phyloP scores from a whole-genome alignment of 92 coral and sea anemone genomes.

The Epizoanthus stellaris region DNA sequence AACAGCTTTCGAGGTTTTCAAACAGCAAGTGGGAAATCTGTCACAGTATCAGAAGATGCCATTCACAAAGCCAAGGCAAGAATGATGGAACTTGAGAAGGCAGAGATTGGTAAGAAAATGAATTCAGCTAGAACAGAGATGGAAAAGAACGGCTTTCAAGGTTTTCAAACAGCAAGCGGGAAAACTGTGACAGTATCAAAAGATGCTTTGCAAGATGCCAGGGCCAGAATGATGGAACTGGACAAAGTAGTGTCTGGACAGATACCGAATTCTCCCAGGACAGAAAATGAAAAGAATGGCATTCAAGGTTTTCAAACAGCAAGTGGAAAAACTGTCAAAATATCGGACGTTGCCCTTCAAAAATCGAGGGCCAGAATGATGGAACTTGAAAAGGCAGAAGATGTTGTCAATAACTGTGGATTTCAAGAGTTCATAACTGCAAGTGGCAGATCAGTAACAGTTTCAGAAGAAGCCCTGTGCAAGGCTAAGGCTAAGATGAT shows the following conservation, averaged over 20 bases:
- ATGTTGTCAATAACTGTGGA: background rate
- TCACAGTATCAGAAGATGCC: slow-evolving; percentile 32
- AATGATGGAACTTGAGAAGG: background rate
- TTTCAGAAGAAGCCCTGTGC: slow-evolving; percentile 19
- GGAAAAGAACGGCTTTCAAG: background rate
- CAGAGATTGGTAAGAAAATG: background rate
- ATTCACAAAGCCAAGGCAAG: slow-evolving; percentile 35
- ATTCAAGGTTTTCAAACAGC: slow-evolving; percentile 24
- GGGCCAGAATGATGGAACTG: slow-evolving; percentile 9
- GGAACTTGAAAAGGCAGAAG: background rate
- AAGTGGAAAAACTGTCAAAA: slow-evolving; percentile 24
- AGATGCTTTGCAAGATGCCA: slow-evolving; percentile 52
- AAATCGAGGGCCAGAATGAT: slow-evolving; percentile 44
- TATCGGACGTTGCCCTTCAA: slow-evolving; percentile 46
- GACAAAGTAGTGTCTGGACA: slow-evolving; percentile 1
- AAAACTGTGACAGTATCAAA: slow-evolving; percentile 45
- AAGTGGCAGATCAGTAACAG: slow-evolving; percentile 23
- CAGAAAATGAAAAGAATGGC: background rate
- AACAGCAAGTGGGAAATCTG: slow-evolving; percentile 29
- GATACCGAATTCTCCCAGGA: background rate
- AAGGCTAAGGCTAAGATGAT: background rate
- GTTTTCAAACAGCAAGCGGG: slow-evolving; percentile 63
- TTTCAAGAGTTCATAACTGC: slow-evolving; percentile 55
- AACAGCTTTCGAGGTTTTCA: slow-evolving; percentile 3
- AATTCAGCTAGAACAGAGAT: no score